A percentile compares a stretch with the other conserved stretches of the same genome.
Evolutionary conservation across 2,797 vertebrate species (phyloP).

Genomic region (Triplophysa bombifrons): DNA sequence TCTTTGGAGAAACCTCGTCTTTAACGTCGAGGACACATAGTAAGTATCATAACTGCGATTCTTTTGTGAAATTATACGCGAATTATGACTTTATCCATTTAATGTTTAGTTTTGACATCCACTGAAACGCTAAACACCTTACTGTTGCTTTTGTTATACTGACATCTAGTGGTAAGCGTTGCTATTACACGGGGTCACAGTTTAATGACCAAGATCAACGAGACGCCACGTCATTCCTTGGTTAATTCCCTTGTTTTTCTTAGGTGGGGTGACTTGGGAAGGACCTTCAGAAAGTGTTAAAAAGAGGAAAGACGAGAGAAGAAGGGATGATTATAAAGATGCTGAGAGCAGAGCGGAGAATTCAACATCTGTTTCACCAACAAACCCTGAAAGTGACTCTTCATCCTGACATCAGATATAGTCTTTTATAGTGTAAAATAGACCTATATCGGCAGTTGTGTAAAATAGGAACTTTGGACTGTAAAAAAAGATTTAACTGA

Average conservation of each 20-base stretch:
- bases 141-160: not conserved
- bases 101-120: not conserved
- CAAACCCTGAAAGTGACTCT: conserved; percentile 61
- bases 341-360: not conserved
- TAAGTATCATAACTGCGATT: conserved; percentile 44
- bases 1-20: conserved; percentile 45
- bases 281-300: conserved; percentile 48
- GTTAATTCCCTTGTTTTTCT: not conserved
- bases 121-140: not conserved
- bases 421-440: not conserved
- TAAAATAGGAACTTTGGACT: not conserved
- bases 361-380: conserved; percentile 48
- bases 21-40: conserved; percentile 44
- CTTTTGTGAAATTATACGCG: not conserved
- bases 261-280: conserved; percentile 62
- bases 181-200: not conserved
- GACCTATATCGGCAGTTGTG: not conserved
- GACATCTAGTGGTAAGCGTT: conserved; percentile 34
- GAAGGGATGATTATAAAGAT: conserved; percentile 39
- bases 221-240: too few relatives aligned
- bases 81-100: not conserved
- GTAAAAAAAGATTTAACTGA: not conserved
- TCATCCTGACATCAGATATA: conserved; percentile 62
- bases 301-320: conserved; percentile 50
- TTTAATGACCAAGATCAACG: not conserved